Conservation (phyloP, 2,888 invertebrate species). For the Leptinotarsa tumamoca region DNA sequence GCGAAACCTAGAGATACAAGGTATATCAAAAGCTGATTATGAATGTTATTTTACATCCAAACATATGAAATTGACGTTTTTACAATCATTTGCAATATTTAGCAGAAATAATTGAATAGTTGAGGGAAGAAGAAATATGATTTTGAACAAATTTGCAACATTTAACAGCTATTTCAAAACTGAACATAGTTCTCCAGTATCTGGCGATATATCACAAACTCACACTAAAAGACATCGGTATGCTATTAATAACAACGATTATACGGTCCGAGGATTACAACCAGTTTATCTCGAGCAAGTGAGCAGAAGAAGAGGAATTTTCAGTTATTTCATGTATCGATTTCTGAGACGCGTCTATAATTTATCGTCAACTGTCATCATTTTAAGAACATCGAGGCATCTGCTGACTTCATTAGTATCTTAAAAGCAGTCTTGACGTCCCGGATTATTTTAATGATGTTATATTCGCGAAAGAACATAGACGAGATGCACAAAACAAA, state of each 20-base stretch:
- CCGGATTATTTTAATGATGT: constrained; percentile 60
- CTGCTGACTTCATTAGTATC: constrained; percentile 60
- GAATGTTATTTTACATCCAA: too few species aligned
- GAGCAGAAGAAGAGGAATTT: not conserved
- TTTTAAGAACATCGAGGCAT: constrained; percentile 48
- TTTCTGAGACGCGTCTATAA: constrained; percentile 31
- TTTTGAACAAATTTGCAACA: too few species aligned
- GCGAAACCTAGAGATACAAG: too few species aligned
- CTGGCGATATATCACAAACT: not conserved
- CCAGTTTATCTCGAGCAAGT: constrained; percentile 9
- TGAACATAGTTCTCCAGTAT: not conserved
- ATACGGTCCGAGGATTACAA: not conserved
- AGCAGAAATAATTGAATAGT: too few species aligned
- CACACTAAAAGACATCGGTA: not conserved
- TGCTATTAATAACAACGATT: not conserved
- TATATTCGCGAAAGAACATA: constrained; percentile 53
- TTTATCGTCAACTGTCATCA: constrained; percentile 46
- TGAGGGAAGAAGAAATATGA: too few species aligned
- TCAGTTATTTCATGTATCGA: constrained; percentile 20
- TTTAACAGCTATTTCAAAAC: not conserved
- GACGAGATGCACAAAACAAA: constrained; percentile 35
- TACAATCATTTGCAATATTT: too few species aligned
- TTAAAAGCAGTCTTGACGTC: constrained; percentile 55
- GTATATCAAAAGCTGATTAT: too few species aligned
- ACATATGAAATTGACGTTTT: too few species aligned